Conservation (phyloP, 2,888 invertebrate genomes). For the Plagiodera versicolora region DNA sequence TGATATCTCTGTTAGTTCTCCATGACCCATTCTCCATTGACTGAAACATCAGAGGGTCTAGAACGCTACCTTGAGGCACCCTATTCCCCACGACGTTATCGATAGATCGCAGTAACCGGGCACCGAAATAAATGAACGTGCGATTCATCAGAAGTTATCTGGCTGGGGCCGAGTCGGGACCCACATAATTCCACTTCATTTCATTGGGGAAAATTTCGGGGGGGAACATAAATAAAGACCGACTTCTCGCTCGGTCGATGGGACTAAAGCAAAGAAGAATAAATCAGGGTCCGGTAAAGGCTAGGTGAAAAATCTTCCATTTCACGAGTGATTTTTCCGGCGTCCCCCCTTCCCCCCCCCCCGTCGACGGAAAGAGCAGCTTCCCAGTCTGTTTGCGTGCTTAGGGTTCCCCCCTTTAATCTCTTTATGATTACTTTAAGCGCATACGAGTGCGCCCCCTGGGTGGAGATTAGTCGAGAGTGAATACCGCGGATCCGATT, state of each 20-base stretch:
- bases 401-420: constrained; percentile 39
- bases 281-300: not conserved
- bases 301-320: not conserved
- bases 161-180: not conserved
- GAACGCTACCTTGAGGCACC: too few relatives aligned
- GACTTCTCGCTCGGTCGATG: not conserved
- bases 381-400: too few relatives aligned
- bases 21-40: too few relatives aligned
- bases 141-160: not conserved
- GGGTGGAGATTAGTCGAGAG: constrained; percentile 14
- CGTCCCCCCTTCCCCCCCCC: too few relatives aligned
- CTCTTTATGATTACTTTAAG: constrained; percentile 46
- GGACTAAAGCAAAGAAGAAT: not conserved
- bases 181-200: not conserved
- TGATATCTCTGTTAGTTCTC: too few relatives aligned
- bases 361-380: too few relatives aligned
- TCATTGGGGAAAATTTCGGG: not conserved
- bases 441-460: constrained; percentile 27
- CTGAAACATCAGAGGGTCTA: too few relatives aligned
- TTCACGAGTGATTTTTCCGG: too few relatives aligned
- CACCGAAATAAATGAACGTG: not conserved
- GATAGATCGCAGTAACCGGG: too few relatives aligned
- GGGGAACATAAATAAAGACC: not conserved
- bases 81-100: too few relatives aligned
- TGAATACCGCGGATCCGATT: not conserved